A percentile compares a stretch with the other conserved stretches of the same genome.
Evolutionary conservation across 1,140 invertebrate genomes (phyloP).

Genomic region (Papilio xuthus): DNA sequence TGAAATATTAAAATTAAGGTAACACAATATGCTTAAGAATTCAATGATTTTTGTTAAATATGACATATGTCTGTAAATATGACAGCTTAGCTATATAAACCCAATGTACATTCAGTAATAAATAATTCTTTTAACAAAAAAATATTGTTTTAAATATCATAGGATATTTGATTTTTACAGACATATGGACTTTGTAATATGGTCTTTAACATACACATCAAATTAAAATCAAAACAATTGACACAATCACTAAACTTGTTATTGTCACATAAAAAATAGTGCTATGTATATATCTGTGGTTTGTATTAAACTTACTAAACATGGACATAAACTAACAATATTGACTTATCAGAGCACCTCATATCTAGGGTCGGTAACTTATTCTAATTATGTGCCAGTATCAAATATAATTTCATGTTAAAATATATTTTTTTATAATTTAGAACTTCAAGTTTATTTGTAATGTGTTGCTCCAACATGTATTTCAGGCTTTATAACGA

Average conservation of each 20-base stretch:
- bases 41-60: slow-evolving; percentile 22
- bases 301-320: slow-evolving; percentile 15
- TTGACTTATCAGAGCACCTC: slow-evolving; percentile 23
- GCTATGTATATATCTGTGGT: slow-evolving; percentile 30
- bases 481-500: background rate
- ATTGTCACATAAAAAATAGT: slow-evolving; percentile 38
- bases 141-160: background rate
- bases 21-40: slow-evolving; percentile 34
- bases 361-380: slow-evolving; percentile 28
- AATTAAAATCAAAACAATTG: slow-evolving; percentile 18
- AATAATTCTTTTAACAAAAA: background rate
- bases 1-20: slow-evolving; percentile 39
- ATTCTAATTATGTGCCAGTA: slow-evolving; percentile 34
- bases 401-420: slow-evolving; percentile 35
- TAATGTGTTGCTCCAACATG: background rate
- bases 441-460: slow-evolving; percentile 16
- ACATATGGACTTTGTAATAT: background rate
- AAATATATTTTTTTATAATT: slow-evolving; percentile 36
- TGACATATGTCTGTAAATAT: background rate
- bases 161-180: background rate
- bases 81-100: background rate
- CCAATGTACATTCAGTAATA: slow-evolving; percentile 3
- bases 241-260: background rate
- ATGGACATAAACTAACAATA: slow-evolving; percentile 17
- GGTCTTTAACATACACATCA: background rate